Conservation (phyloP, 2,888 invertebrate genomes). For the Tipula helvola region DNA sequence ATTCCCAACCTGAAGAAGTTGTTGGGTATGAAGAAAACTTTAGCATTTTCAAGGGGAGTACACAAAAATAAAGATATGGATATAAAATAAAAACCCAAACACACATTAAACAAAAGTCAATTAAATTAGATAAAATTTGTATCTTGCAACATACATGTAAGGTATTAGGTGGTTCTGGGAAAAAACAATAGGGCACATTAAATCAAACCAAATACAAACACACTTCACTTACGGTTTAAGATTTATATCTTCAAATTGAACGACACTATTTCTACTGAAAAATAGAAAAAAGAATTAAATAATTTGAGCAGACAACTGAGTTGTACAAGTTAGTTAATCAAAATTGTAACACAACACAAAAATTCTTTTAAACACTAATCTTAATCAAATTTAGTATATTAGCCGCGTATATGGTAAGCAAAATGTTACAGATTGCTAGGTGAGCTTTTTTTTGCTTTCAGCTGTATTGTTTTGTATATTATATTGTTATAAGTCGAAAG, state of each 20-base stretch:
- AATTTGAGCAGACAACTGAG: background rate
- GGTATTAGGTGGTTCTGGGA: background rate
- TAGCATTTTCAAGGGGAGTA: background rate
- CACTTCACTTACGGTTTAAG: background rate
- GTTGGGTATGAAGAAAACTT: background rate
- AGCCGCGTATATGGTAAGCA: background rate
- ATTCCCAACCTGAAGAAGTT: background rate
- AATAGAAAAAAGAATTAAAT: background rate
- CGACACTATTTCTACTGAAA: background rate
- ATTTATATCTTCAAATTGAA: background rate
- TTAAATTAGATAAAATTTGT: background rate
- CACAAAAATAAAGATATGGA: background rate
- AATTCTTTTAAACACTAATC: background rate
- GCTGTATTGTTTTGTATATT: background rate
- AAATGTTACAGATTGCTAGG: background rate
- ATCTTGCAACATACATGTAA: too few species aligned
- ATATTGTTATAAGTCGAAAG: background rate
- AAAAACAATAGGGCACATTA: background rate
- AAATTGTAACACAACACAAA: background rate
- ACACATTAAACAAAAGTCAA: background rate
- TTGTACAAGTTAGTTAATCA: background rate
- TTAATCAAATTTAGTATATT: background rate
- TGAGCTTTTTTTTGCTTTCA: background rate
- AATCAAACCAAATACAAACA: background rate
- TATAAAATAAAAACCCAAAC: background rate